Conservation (phyloP, 1,140 invertebrate species). For the Arctopsyche grandis region DNA sequence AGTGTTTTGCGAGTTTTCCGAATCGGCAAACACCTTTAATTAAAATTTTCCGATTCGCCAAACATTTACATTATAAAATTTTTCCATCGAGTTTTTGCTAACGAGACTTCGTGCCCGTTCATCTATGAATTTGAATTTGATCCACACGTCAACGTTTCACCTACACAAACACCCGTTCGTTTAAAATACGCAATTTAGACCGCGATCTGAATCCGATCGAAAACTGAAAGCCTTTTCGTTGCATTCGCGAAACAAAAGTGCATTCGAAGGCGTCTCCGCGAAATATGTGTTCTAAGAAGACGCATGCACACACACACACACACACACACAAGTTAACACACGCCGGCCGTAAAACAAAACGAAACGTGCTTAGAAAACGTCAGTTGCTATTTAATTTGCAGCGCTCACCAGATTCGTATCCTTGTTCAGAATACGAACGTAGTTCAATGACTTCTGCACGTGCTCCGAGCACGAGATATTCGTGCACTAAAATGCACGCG, state of each 20-base stretch:
- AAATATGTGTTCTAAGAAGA: slow-evolving; percentile 34
- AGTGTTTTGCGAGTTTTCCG: background rate
- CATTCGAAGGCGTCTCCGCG: background rate
- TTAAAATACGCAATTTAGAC: too few species aligned
- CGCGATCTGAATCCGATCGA: too few species aligned
- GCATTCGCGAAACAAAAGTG: background rate
- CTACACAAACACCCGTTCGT: too few species aligned
- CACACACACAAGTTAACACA: background rate
- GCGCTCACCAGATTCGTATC: slow-evolving; percentile 14
- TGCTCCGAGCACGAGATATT: slow-evolving; percentile 32
- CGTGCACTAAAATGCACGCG: slow-evolving; percentile 1
- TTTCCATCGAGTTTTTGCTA: too few species aligned
- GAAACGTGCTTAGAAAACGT: slow-evolving; percentile 39
- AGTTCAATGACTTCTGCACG: slow-evolving; percentile 35
- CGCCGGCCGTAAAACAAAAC: slow-evolving; percentile 30
- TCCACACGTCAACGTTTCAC: too few species aligned
- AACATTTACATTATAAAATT: too few species aligned
- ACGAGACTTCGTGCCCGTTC: too few species aligned
- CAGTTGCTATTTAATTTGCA: slow-evolving; percentile 40
- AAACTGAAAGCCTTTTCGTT: background rate
- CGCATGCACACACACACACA: background rate
- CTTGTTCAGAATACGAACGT: slow-evolving; percentile 25
- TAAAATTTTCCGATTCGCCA: background rate
- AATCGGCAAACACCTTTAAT: background rate
- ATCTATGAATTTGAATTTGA: too few species aligned